These are phyloP conservation scores for Gadus chalcogrammus DNA, from an alignment of 2,113 vertebrate species.

Conservation along the genomic window DNA sequence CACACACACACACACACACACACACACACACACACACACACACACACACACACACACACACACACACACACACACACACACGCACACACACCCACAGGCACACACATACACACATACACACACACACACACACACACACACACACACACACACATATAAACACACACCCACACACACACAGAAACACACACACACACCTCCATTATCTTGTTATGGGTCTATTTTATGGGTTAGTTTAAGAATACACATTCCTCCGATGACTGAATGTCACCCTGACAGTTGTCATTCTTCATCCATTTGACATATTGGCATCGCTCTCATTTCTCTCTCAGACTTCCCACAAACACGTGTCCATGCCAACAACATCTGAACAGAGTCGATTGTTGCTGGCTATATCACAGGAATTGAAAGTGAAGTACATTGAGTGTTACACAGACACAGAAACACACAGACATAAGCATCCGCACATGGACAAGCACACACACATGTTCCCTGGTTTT, in stretches of 20 bases:
- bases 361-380: too few relatives aligned
- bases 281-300: too few relatives aligned
- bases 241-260: too few relatives aligned
- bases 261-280: too few relatives aligned
- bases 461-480: neutral
- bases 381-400: too few relatives aligned
- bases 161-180: slow-evolving; percentile 1
- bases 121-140: neutral
- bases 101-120: neutral
- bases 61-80: neutral
- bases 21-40: slow-evolving; percentile 1
- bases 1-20: neutral
- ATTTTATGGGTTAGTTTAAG: neutral
- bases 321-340: too few relatives aligned
- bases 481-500: slow-evolving; percentile 20
- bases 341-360: too few relatives aligned
- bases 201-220: neutral
- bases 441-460: neutral
- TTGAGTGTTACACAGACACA: neutral
- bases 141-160: neutral
- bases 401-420: too few relatives aligned
- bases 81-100: neutral
- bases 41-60: neutral
- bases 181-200: neutral
- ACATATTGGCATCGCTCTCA: too few relatives aligned